Evolutionary conservation across 2,888 invertebrate genomes (phyloP), one percentile per base, ranked within the genome.

Genomic region (Eupsilia transversa): DNA sequence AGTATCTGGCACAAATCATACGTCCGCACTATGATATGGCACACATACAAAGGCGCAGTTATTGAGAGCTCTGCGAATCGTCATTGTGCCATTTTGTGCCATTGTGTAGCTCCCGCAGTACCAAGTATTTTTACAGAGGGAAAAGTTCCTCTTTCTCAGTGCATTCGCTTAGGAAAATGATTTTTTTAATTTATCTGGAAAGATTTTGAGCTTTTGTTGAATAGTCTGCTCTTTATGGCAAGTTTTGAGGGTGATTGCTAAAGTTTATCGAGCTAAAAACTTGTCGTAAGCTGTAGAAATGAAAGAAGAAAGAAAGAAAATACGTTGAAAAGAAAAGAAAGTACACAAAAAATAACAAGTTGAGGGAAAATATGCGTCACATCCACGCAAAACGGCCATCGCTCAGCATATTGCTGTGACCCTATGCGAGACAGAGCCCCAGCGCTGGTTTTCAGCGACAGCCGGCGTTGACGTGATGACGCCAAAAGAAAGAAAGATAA

Each of bases 71-170:
- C 74, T 49, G 73, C 67, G 71, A 77, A 75, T 85, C 74, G 79
- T 78, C 79, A 86, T 82, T 84, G 86, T 85, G 63, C 84, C 65
- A 89, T 89, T 90, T 74, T 83, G 77, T 82, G 57, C 83, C 61
- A 88, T 89, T 89, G 73, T 83, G 57, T 76, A 61, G 60, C 71
- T 64, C 4, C 76, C 61, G 59, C 71, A 72, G 43, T 63, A 77
- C 80, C 81, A 89, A 89, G 88, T 88, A 89, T 88, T 89, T 89
- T 87, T 83, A 86, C 81, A 84, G 65, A 81, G 87, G 49, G 73
- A 84, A 89, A 87, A 86, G 86, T 88, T 87, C 74, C 76, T 73
- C 81, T 84, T 84, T 66, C 78, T 74, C 80, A 77, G 65, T 78
- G 80, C 84, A 80, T 63, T 68, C 61, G 80, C 78, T 81, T 77